phyloP scores from a whole-genome alignment of 30 jellyfish, hydroid and myxozoan genomes.

The Catostylus mosaicus region DNA sequence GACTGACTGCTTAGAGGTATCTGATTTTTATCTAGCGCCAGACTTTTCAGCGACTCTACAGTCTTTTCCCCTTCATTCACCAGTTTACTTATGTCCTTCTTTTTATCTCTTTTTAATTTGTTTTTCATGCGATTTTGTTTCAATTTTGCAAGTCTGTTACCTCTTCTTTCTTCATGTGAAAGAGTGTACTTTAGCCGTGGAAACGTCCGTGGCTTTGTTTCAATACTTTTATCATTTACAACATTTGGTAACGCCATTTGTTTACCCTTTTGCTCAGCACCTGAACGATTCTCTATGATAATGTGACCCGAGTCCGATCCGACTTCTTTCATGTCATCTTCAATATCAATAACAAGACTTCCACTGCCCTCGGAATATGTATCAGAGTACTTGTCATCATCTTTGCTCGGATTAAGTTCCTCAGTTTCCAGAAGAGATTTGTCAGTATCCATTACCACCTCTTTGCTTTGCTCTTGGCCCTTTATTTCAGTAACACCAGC shows the following conservation, averaged over 20 bases:
- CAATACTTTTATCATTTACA: constrained; percentile 2
- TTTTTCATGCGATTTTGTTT: constrained; percentile 17
- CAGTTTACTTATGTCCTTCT: not conserved
- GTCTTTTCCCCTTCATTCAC: not conserved
- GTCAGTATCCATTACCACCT: not conserved
- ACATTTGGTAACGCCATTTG: not conserved
- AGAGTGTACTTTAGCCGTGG: constrained; percentile 60
- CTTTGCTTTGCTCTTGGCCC: not conserved
- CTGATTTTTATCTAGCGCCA: not conserved
- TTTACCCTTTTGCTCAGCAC: not conserved
- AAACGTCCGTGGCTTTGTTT: constrained; percentile 24
- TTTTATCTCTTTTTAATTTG: not conserved
- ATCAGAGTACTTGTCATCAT: constrained; percentile 17
- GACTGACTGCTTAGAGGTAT: not conserved
- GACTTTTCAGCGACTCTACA: not conserved
- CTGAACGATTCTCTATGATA: not conserved
- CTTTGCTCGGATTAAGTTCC: constrained; percentile 16
- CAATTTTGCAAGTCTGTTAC: constrained; percentile 37
- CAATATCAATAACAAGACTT: constrained; percentile 40
- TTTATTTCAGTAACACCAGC: not conserved
- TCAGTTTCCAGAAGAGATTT: not conserved
- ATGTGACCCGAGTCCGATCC: not conserved
- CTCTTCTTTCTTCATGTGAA: constrained; percentile 63
- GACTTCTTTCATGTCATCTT: constrained; percentile 10
- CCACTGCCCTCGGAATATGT: constrained; percentile 58